Conservation (phyloP, 92 coral and sea anemone genomes). For the Epizoanthus rinbou region DNA sequence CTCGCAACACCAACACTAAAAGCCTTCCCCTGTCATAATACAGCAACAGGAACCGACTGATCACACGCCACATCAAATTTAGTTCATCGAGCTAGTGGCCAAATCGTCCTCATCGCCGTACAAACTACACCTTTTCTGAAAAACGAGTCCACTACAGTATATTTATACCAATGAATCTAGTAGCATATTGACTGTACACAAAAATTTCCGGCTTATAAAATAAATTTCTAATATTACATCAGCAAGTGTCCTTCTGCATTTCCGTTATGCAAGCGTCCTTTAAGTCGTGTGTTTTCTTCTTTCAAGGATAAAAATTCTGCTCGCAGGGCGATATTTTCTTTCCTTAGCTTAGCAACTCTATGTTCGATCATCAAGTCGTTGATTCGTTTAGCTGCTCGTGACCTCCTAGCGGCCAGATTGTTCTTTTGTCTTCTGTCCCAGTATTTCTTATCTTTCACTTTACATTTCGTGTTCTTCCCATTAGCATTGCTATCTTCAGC, state of each 20-base stretch:
- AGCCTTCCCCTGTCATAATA: no score
- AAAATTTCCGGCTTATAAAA: no score
- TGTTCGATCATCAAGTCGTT: slow-evolving; percentile 9
- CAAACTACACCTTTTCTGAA: no score
- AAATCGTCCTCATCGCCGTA: no score
- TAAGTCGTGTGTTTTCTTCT: slow-evolving; percentile 30
- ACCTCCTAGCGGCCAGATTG: slow-evolving; percentile 28
- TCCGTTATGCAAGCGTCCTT: background rate
- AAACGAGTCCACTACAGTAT: no score
- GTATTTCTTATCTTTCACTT: slow-evolving; percentile 11
- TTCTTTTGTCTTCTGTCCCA: slow-evolving; percentile 32
- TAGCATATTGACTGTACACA: no score
- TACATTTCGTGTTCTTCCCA: background rate
- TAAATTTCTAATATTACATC: no score
- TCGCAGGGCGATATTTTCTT: slow-evolving; percentile 17
- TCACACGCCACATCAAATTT: no score
- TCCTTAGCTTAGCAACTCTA: background rate
- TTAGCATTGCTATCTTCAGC: background rate
- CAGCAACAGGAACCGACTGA: no score
- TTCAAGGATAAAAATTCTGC: slow-evolving; percentile 4
- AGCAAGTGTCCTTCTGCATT: background rate
- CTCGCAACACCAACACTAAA: no score
- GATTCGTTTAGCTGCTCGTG: slow-evolving; percentile 29
- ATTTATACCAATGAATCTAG: no score
- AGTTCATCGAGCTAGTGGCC: no score